A percentile compares a stretch with the other conserved stretches of the same genome.
These are phyloP conservation scores for Oreortyx pictus DNA, from an alignment of 2,797 vertebrate genomes.

Conservation along the genomic window DNA sequence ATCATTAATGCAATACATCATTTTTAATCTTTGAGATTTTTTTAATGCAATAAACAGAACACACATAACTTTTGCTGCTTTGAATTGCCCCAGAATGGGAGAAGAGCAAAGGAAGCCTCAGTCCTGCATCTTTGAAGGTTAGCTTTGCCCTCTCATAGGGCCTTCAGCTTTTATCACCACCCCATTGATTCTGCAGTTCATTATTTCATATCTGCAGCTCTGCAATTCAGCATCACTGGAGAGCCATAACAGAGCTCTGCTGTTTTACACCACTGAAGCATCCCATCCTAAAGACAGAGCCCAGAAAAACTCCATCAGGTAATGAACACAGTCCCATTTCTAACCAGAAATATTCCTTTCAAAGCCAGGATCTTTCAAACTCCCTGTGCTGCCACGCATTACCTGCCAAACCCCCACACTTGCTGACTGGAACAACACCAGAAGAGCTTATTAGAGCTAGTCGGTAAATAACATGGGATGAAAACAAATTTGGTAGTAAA, in stretches of 20 bases:
- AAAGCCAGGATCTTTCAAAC: slow-evolving; percentile 41
- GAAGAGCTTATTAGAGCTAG: slow-evolving; percentile 59
- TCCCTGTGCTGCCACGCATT: slow-evolving; percentile 45
- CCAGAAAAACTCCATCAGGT: not conserved
- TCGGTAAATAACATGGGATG: slow-evolving; percentile 74
- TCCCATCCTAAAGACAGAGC: not conserved
- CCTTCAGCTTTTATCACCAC: not conserved
- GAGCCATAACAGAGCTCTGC: not conserved
- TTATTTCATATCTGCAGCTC: not conserved
- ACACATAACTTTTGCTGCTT: not conserved
- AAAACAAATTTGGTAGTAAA: slow-evolving; percentile 76
- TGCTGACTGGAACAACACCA: slow-evolving; percentile 48
- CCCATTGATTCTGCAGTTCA: not conserved
- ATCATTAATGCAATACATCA: not conserved
- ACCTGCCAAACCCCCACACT: slow-evolving; percentile 63
- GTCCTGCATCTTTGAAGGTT: not conserved
- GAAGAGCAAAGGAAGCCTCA: not conserved
- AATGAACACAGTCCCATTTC: slow-evolving; percentile 55
- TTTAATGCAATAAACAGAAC: not conserved
- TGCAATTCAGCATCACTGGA: not conserved
- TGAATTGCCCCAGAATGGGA: not conserved
- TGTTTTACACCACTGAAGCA: not conserved
- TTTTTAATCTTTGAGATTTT: not conserved
- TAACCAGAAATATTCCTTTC: slow-evolving; percentile 48
- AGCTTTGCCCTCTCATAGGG: not conserved